Evolutionary conservation across 2,888 invertebrate genomes (phyloP).

Genomic region (Agrochola macilenta): DNA sequence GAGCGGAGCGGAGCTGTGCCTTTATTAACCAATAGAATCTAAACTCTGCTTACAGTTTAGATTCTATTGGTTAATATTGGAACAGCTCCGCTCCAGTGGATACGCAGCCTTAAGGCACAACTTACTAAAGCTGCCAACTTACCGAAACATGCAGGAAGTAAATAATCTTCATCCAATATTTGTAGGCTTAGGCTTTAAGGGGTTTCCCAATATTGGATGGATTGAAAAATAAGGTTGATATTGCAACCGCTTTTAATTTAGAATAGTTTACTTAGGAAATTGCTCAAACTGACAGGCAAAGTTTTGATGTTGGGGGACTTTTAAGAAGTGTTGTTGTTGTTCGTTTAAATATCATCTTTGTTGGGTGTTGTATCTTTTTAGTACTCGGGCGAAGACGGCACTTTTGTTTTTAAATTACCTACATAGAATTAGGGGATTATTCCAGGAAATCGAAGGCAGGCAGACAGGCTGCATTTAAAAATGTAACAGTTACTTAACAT

Average conservation of each 20-base stretch:
- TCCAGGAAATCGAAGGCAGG: not conserved
- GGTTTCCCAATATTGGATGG: not conserved
- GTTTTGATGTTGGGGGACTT: not conserved
- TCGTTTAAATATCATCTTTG: not conserved
- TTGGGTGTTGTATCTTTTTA: not conserved
- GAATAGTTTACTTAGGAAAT: not conserved
- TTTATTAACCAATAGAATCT: too few relatives aligned
- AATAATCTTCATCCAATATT: slow-evolving; percentile 15
- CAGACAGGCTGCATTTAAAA: not conserved
- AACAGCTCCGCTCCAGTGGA: too few relatives aligned
- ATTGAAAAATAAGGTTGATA: slow-evolving; percentile 19
- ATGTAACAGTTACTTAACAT: not conserved
- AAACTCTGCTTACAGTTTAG: too few relatives aligned
- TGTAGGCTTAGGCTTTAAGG: not conserved
- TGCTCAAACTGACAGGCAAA: slow-evolving; percentile 11
- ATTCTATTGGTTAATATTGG: too few relatives aligned
- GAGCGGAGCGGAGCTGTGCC: too few relatives aligned
- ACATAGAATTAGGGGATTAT: not conserved
- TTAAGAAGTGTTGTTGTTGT: not conserved
- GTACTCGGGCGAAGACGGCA: not conserved
- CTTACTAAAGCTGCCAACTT: slow-evolving; percentile 5
- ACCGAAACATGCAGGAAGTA: slow-evolving; percentile 2
- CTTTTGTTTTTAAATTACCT: not conserved
- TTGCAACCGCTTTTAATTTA: slow-evolving; percentile 24
- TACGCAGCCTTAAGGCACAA: not conserved